phyloP scores from a whole-genome alignment of 53 echinoderm and acorn worm species.

The Holothuria scabra region DNA sequence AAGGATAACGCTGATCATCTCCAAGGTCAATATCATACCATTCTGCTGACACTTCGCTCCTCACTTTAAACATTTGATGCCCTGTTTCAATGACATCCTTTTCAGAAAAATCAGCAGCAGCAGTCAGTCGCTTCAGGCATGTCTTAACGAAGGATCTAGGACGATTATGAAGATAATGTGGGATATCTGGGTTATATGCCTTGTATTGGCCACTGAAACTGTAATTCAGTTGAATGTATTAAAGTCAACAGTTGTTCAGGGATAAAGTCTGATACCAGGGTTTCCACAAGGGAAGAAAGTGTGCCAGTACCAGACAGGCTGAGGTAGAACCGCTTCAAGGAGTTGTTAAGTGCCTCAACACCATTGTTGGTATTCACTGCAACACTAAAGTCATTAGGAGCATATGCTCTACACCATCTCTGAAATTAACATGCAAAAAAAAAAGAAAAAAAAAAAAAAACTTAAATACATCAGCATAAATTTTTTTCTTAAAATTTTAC shows the following conservation, averaged over 20 bases:
- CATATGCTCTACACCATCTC: slow-evolving; percentile 32
- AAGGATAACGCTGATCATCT: background rate
- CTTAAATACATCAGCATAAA: too few relatives aligned
- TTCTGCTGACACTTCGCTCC: background rate
- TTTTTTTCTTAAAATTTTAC: too few relatives aligned
- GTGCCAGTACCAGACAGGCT: background rate
- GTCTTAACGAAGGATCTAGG: background rate
- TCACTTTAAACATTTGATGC: background rate
- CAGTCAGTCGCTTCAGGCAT: background rate
- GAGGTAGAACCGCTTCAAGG: background rate
- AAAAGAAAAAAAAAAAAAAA: too few relatives aligned
- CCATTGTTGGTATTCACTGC: slow-evolving; percentile 12
- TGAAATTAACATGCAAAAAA: slow-evolving; percentile 1
- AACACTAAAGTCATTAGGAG: background rate
- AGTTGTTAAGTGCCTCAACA: slow-evolving; percentile 3
- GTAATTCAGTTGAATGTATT: background rate
- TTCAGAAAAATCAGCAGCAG: background rate
- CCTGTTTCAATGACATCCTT: background rate
- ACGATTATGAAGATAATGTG: slow-evolving; percentile 22
- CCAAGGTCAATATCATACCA: background rate
- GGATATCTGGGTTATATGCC: slow-evolving; percentile 3
- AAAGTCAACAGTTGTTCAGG: background rate
- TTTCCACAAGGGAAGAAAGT: background rate
- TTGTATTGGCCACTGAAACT: slow-evolving; percentile 7
- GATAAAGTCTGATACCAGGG: background rate